Evolutionary conservation across 2,113 vertebrate species (phyloP).

Genomic region (Cyanoramphus novaezelandiae): DNA sequence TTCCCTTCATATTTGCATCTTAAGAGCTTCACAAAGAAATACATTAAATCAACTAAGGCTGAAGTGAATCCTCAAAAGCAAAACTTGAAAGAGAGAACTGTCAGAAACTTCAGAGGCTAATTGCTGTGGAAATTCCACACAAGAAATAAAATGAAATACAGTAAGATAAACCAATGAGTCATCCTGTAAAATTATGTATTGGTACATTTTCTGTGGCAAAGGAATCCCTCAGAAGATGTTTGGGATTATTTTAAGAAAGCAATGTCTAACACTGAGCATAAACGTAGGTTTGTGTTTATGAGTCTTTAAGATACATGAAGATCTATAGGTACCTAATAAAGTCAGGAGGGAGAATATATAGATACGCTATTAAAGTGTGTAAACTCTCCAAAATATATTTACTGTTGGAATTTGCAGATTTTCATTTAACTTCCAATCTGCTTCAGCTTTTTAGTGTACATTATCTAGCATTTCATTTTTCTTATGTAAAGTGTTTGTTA

Average conservation of each 20-base stretch:
- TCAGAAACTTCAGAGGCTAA: conserved; percentile 38
- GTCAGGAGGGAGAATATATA: not conserved
- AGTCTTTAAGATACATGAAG: not conserved
- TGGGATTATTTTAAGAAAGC: not conserved
- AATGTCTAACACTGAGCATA: not conserved
- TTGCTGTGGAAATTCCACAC: not conserved
- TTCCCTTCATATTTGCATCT: not conserved
- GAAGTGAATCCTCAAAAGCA: conserved; percentile 17
- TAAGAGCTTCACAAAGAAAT: not conserved
- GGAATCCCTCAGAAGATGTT: not conserved
- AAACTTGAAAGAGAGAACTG: not conserved
- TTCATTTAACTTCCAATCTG: not conserved
- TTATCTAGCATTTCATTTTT: not conserved
- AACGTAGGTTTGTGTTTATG: not conserved
- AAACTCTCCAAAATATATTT: not conserved
- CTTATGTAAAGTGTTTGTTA: not conserved
- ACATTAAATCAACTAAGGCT: not conserved
- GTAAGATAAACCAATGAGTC: conserved; percentile 6
- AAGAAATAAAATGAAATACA: conserved; percentile 16
- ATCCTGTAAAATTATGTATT: not conserved
- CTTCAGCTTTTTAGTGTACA: not conserved
- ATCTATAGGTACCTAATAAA: not conserved
- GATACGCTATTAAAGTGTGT: not conserved
- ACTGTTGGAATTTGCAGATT: not conserved
- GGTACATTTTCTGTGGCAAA: not conserved